A percentile compares a stretch with the other conserved stretches of the same genome.
Conservation (phyloP, 1,140 invertebrate genomes). For the Lethrus apterus region DNA sequence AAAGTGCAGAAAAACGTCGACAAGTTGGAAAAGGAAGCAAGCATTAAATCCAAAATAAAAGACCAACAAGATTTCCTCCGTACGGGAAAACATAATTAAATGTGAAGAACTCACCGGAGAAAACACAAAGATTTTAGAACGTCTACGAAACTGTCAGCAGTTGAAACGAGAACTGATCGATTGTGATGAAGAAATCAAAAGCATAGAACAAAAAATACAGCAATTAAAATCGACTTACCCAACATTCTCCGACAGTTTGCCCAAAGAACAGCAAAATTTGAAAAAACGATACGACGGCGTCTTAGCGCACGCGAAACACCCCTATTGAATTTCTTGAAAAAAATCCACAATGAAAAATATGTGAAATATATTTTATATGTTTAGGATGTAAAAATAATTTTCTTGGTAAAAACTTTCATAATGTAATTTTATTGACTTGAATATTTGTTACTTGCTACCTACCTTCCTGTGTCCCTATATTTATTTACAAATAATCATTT, state of each 20-base stretch:
- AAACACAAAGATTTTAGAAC: slow-evolving; percentile 71
- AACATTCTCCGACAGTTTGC: slow-evolving; percentile 65
- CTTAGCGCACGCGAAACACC: slow-evolving; percentile 66
- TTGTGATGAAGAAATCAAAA: slow-evolving; percentile 57
- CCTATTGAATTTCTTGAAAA: slow-evolving; percentile 74
- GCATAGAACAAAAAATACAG: slow-evolving; percentile 59
- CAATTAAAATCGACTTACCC: slow-evolving; percentile 71
- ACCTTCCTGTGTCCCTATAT: no score
- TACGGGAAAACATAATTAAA: slow-evolving; percentile 79
- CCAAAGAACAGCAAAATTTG: slow-evolving; percentile 71
- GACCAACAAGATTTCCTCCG: slow-evolving; percentile 58
- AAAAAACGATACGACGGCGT: slow-evolving; percentile 72
- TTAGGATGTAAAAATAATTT: no score
- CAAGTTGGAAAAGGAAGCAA: slow-evolving; percentile 71
- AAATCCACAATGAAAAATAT: slow-evolving; percentile 80
- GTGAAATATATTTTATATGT: no score
- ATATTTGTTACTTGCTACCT: no score
- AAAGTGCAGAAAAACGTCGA: slow-evolving; percentile 65
- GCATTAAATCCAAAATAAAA: slow-evolving; percentile 64
- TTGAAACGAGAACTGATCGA: slow-evolving; percentile 61
- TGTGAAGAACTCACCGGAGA: slow-evolving; percentile 88
- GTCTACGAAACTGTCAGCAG: slow-evolving; percentile 66
- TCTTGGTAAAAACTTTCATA: no score
- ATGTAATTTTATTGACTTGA: no score
- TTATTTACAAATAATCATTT: no score